A percentile compares a stretch with the other conserved stretches of the same genome.
Conservation (phyloP, 2,888 invertebrate genomes). For the Crematogaster levior region DNA sequence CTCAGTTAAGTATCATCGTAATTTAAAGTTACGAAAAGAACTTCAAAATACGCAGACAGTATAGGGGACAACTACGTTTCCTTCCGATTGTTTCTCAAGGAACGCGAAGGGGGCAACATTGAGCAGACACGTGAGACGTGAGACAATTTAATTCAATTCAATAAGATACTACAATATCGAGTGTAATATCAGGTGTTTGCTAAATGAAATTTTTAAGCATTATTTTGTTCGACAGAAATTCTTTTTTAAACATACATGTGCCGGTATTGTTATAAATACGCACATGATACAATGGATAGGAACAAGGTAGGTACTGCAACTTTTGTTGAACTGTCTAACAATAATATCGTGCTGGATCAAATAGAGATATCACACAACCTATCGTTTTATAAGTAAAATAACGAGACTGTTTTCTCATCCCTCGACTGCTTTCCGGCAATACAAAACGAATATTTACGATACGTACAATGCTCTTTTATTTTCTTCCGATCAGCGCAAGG, state of each 20-base stretch:
- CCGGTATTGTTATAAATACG: conserved; percentile 61
- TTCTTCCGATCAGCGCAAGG: conserved; percentile 31
- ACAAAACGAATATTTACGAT: neutral
- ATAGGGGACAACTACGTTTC: too few species aligned
- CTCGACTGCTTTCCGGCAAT: neutral
- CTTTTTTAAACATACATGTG: conserved; percentile 50
- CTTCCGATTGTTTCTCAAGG: neutral
- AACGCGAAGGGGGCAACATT: neutral
- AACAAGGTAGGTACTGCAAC: conserved; percentile 38
- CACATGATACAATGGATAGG: conserved; percentile 54
- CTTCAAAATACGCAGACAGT: neutral
- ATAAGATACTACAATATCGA: conserved; percentile 65
- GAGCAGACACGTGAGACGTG: conserved; percentile 29
- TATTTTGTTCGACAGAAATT: conserved; percentile 18
- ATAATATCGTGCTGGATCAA: conserved; percentile 34
- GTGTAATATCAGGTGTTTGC: conserved; percentile 35
- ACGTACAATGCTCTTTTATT: conserved; percentile 54
- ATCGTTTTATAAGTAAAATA: conserved; percentile 24
- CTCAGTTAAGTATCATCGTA: neutral
- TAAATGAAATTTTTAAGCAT: conserved; percentile 55
- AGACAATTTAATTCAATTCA: conserved; percentile 64
- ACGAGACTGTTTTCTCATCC: neutral
- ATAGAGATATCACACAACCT: conserved; percentile 22
- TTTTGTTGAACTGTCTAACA: conserved; percentile 10
- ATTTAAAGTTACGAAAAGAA: neutral